Conservation (phyloP, 2,888 invertebrate species). For the Clivina fossor region DNA sequence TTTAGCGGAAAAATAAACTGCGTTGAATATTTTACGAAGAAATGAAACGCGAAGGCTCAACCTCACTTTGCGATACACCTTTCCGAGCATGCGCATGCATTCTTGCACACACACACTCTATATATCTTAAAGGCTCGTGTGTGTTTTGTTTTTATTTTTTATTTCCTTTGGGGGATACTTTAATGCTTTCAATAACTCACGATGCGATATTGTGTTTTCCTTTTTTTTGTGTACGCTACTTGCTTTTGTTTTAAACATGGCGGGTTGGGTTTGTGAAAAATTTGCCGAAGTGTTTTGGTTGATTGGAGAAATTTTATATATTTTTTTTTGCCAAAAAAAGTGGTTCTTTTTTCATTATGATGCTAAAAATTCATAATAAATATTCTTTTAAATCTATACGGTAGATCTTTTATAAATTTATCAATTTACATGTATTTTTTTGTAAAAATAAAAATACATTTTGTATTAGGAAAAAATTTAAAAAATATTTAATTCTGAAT, state of each 20-base stretch:
- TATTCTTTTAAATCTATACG: too few species aligned
- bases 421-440: too few species aligned
- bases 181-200: constrained; percentile 32
- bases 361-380: neutral
- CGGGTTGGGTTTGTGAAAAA: constrained; percentile 14
- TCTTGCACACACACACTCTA: too few species aligned
- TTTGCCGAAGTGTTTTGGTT: constrained; percentile 18
- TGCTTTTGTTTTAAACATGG: constrained; percentile 24
- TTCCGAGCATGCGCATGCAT: too few species aligned
- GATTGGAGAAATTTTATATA: too few species aligned
- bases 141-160: constrained; percentile 21
- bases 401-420: too few species aligned
- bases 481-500: too few species aligned
- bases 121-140: too few species aligned
- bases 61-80: too few species aligned
- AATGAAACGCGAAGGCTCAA: neutral
- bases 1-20: constrained; percentile 30
- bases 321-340: neutral
- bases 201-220: constrained; percentile 27
- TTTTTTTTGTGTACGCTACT: too few species aligned
- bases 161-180: constrained; percentile 26
- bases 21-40: constrained; percentile 25
- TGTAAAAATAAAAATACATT: too few species aligned
- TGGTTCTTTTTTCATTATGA: neutral
- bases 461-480: too few species aligned